These are phyloP conservation scores for Timema cristinae DNA, from an alignment of 2,888 invertebrate species.

Conservation along the genomic window DNA sequence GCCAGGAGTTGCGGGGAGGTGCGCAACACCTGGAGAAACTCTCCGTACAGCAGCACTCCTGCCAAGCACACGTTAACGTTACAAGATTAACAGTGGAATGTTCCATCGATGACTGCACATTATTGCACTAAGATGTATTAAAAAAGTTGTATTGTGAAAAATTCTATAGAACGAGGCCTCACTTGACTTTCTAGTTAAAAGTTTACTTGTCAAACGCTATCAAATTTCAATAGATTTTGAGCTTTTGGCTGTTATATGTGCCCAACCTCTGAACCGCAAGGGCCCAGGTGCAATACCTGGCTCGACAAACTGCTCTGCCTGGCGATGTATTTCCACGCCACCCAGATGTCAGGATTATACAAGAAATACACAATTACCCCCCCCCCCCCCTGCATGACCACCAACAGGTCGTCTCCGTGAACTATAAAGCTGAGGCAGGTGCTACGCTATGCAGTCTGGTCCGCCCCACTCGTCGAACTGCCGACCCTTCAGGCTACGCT, in stretches of 20 bases:
- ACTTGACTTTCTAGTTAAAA: background rate
- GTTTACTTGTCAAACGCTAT: background rate
- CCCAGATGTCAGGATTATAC: too few relatives aligned
- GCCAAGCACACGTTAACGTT: conserved; percentile 22
- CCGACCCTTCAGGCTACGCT: too few relatives aligned
- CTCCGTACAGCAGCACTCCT: conserved; percentile 62
- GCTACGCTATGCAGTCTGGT: too few relatives aligned
- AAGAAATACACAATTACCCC: too few relatives aligned
- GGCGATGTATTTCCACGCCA: too few relatives aligned
- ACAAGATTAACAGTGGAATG: conserved; percentile 17
- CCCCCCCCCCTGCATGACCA: too few relatives aligned
- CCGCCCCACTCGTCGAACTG: too few relatives aligned
- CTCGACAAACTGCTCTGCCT: too few relatives aligned
- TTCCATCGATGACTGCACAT: background rate
- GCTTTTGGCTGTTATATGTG: background rate
- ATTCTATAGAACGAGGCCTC: conserved; percentile 13
- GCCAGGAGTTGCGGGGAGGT: conserved; percentile 68
- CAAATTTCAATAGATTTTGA: too few relatives aligned
- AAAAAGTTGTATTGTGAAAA: background rate
- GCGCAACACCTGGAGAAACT: conserved; percentile 63
- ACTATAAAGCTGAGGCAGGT: too few relatives aligned
- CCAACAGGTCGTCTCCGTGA: too few relatives aligned
- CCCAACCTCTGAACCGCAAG: background rate
- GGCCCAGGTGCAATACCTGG: background rate
- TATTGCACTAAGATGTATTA: too few relatives aligned